Conservation (phyloP, 2,888 invertebrate species). For the Andrena dorsata region DNA sequence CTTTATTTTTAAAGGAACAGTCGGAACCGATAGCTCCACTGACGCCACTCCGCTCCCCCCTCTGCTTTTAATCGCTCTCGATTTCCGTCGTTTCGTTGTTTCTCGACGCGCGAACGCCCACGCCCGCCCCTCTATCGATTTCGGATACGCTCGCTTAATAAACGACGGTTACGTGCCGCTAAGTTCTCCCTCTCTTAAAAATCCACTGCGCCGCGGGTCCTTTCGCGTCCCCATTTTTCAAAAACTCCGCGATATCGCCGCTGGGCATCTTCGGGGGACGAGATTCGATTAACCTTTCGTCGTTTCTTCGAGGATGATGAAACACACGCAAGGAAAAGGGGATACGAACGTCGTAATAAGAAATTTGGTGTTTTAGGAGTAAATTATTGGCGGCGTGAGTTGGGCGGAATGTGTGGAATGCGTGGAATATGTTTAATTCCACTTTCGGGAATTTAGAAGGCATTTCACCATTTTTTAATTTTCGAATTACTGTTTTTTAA, state of each 20-base stretch:
- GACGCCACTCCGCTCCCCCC: neutral
- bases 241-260: neutral
- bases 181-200: slow-evolving; percentile 10
- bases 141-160: slow-evolving; percentile 41
- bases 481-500: no score
- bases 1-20: slow-evolving; percentile 25
- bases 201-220: neutral
- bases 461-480: no score
- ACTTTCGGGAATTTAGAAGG: no score
- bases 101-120: neutral
- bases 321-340: no score
- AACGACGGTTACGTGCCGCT: slow-evolving; percentile 27
- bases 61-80: slow-evolving; percentile 25
- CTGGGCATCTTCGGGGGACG: neutral
- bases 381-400: no score
- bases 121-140: slow-evolving; percentile 42
- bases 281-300: neutral
- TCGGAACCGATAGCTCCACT: slow-evolving; percentile 3
- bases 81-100: slow-evolving; percentile 31
- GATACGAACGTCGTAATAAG: neutral
- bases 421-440: no score
- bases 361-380: neutral
- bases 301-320: no score
- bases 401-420: no score
- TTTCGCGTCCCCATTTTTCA: neutral